Conservation (phyloP, 2,113 vertebrate species). For the Syngnathus typhle region DNA sequence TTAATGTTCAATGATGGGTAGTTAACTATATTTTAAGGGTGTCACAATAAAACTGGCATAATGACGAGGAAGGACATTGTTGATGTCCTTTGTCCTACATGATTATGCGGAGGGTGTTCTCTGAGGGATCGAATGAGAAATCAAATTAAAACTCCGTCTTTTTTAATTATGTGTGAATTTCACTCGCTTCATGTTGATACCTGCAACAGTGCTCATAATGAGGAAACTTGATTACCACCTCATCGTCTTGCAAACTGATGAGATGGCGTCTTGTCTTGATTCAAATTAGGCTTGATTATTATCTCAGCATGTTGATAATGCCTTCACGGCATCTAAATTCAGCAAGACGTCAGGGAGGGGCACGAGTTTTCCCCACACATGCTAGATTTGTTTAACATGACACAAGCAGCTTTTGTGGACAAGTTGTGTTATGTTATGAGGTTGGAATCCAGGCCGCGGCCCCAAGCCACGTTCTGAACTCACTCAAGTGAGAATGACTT, state of each 20-base stretch:
- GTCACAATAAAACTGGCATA: neutral
- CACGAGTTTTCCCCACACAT: slow-evolving; percentile 31
- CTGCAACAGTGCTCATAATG: slow-evolving; percentile 27
- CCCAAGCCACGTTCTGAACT: too few relatives aligned
- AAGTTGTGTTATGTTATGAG: neutral
- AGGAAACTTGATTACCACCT: slow-evolving; percentile 11
- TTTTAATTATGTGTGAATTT: slow-evolving; percentile 36
- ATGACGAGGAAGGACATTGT: slow-evolving; percentile 2
- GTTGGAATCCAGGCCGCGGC: neutral
- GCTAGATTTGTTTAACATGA: slow-evolving; percentile 47
- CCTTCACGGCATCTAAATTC: slow-evolving; percentile 17
- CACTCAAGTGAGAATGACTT: neutral
- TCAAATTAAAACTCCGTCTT: slow-evolving; percentile 21
- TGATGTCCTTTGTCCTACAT: slow-evolving; percentile 1
- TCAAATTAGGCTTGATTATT: slow-evolving; percentile 18
- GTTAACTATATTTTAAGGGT: neutral
- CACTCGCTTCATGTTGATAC: slow-evolving; percentile 20
- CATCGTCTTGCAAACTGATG: slow-evolving; percentile 23
- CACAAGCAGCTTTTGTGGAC: slow-evolving; percentile 37
- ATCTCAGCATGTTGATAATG: slow-evolving; percentile 26
- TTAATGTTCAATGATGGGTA: neutral
- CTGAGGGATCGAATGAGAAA: slow-evolving; percentile 11
- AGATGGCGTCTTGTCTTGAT: slow-evolving; percentile 30
- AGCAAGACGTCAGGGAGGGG: slow-evolving; percentile 22
- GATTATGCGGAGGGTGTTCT: slow-evolving; percentile 6